A percentile compares a stretch with the other conserved stretches of the same genome.
Conservation (phyloP, 1,140 invertebrate genomes). For the Eupristina koningsbergeri region DNA sequence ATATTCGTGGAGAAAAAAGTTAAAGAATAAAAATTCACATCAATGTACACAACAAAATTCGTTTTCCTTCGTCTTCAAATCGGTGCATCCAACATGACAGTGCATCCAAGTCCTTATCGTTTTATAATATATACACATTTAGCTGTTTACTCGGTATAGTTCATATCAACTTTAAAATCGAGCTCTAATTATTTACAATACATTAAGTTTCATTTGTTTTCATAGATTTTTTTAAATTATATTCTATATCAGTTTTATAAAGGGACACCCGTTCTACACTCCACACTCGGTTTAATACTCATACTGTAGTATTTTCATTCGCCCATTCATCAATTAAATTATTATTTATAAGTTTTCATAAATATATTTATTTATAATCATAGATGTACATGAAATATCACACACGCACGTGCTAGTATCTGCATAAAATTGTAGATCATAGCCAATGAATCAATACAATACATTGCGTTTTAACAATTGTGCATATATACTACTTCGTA, state of each 20-base stretch:
- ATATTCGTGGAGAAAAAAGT: slow-evolving; percentile 8
- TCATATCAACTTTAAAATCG: slow-evolving; percentile 29
- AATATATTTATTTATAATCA: slow-evolving; percentile 59
- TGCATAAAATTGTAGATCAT: slow-evolving; percentile 51
- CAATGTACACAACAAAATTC: slow-evolving; percentile 27
- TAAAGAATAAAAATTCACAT: slow-evolving; percentile 43
- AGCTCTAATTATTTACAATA: slow-evolving; percentile 65
- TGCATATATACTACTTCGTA: slow-evolving; percentile 42
- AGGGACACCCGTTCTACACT: slow-evolving; percentile 5
- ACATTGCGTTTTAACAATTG: slow-evolving; percentile 31
- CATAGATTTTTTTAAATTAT: slow-evolving; percentile 52
- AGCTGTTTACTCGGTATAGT: slow-evolving; percentile 8
- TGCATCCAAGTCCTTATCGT: slow-evolving; percentile 8
- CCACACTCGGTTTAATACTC: slow-evolving; percentile 32
- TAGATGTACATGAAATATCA: neutral
- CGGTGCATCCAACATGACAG: neutral
- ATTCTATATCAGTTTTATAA: slow-evolving; percentile 51
- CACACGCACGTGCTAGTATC: slow-evolving; percentile 47
- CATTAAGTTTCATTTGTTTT: slow-evolving; percentile 56
- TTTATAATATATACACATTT: slow-evolving; percentile 35
- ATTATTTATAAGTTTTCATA: slow-evolving; percentile 55
- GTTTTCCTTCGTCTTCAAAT: slow-evolving; percentile 6
- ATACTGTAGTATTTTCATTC: slow-evolving; percentile 34
- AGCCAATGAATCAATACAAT: slow-evolving; percentile 52
- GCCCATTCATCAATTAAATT: slow-evolving; percentile 49